These are phyloP conservation scores for Eupleurogrammus muticus DNA, from an alignment of 2,797 vertebrate species.

Conservation along the genomic window DNA sequence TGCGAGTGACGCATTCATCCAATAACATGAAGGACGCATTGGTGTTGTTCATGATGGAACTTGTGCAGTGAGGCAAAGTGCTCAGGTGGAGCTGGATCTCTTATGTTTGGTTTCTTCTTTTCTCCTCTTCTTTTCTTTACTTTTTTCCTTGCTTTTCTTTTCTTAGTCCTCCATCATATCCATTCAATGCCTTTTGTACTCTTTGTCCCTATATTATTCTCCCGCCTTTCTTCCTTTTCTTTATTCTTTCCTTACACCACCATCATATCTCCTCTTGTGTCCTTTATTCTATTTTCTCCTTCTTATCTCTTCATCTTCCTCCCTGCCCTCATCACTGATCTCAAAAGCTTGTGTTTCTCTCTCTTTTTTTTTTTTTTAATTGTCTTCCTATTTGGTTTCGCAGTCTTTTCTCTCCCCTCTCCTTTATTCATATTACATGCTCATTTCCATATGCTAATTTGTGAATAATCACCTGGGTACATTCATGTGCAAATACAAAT, in stretches of 20 bases:
- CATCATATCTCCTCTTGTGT: conserved; percentile 1
- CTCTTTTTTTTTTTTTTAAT: conserved; percentile 56
- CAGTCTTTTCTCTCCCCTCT: conserved; percentile 56
- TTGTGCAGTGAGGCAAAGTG: not conserved
- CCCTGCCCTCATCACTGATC: conserved; percentile 42
- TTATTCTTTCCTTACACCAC: not conserved
- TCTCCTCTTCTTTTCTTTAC: not conserved
- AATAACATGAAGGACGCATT: not conserved
- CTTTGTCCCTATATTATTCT: not conserved
- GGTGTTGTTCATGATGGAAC: not conserved
- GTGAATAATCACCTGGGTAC: conserved; percentile 83
- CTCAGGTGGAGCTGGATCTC: not conserved
- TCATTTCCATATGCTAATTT: conserved; percentile 85
- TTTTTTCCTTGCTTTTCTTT: not conserved
- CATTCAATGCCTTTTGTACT: not conserved
- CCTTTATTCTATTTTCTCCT: not conserved
- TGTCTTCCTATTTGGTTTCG: conserved; percentile 62
- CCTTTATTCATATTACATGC: conserved; percentile 78
- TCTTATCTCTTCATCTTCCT: conserved; percentile 1
- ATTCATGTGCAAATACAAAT: conserved; percentile 84
- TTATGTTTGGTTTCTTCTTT: not conserved
- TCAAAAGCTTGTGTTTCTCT: conserved; percentile 66
- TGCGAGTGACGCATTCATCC: not conserved
- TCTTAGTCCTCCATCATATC: not conserved
- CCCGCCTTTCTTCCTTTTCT: not conserved